phyloP scores from a whole-genome alignment of 2,797 vertebrate genomes.

The Hirundo rustica region DNA sequence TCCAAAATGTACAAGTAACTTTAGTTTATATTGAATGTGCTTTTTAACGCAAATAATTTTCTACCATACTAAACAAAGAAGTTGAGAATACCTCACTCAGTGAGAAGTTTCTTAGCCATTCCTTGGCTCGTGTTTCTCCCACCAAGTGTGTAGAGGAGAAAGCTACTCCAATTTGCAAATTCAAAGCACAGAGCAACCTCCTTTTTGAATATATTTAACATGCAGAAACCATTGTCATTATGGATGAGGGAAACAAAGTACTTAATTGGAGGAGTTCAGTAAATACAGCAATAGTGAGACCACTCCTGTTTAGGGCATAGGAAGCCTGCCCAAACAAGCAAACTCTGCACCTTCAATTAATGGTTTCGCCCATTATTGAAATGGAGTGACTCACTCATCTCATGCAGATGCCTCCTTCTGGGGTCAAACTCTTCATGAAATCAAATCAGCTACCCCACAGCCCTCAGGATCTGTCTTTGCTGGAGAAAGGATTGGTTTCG shows the following conservation, averaged over 20 bases:
- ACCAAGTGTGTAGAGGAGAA: background rate
- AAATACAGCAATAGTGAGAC: conserved; percentile 42
- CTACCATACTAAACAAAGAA: background rate
- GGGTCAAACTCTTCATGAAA: conserved; percentile 33
- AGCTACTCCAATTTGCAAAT: background rate
- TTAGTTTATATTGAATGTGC: background rate
- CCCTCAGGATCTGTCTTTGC: conserved; percentile 17
- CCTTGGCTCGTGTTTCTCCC: background rate
- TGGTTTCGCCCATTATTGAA: conserved; percentile 18
- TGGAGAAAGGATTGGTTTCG: conserved; percentile 1
- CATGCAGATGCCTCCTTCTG: background rate
- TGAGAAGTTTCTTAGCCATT: background rate
- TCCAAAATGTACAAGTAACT: background rate
- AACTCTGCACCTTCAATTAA: conserved; percentile 16
- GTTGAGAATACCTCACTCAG: background rate
- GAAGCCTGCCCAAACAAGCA: conserved; percentile 44
- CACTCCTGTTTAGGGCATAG: background rate
- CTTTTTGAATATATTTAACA: background rate
- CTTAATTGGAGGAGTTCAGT: conserved; percentile 24
- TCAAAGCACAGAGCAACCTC: background rate
- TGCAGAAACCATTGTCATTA: background rate
- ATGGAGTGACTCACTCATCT: conserved; percentile 23
- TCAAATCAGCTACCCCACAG: background rate
- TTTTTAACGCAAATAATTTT: background rate
- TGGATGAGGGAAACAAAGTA: conserved; percentile 13